These are phyloP conservation scores for Drosophila dives DNA, from an alignment of 2,888 invertebrate genomes.

Conservation along the genomic window DNA sequence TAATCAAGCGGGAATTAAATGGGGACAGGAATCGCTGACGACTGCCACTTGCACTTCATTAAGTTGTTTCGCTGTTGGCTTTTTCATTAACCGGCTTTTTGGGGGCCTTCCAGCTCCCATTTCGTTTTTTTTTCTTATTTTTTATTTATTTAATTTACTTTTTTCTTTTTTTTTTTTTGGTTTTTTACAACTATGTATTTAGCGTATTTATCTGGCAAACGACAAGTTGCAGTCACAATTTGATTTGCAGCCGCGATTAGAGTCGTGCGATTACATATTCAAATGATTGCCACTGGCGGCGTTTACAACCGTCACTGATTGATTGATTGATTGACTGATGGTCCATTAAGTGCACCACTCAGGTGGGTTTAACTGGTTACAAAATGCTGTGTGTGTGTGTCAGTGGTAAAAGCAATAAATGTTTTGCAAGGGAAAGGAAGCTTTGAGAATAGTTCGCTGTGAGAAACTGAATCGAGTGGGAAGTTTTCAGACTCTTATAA, in stretches of 20 bases:
- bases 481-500: not conserved
- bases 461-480: conserved; percentile 9
- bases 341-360: conserved; percentile 46
- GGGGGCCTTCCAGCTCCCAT: not conserved
- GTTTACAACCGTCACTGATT: conserved; percentile 35
- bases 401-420: conserved; percentile 13
- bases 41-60: conserved; percentile 51
- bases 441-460: not conserved
- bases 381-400: conserved; percentile 9
- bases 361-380: conserved; percentile 29
- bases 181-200: conserved; percentile 33
- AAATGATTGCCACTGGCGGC: conserved; percentile 72
- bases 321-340: conserved; percentile 66
- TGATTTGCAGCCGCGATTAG: conserved; percentile 71
- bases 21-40: conserved; percentile 51
- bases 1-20: conserved; percentile 43
- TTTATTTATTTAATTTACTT: not conserved
- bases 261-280: conserved; percentile 65
- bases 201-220: conserved; percentile 43
- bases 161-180: not conserved
- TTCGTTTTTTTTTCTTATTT: conserved; percentile 6
- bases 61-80: conserved; percentile 39
- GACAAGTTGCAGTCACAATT: conserved; percentile 59
- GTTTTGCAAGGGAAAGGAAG: conserved; percentile 11
- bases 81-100: conserved; percentile 56